Conservation (phyloP, 1,140 invertebrate genomes). For the Globodera rostochiensis region DNA sequence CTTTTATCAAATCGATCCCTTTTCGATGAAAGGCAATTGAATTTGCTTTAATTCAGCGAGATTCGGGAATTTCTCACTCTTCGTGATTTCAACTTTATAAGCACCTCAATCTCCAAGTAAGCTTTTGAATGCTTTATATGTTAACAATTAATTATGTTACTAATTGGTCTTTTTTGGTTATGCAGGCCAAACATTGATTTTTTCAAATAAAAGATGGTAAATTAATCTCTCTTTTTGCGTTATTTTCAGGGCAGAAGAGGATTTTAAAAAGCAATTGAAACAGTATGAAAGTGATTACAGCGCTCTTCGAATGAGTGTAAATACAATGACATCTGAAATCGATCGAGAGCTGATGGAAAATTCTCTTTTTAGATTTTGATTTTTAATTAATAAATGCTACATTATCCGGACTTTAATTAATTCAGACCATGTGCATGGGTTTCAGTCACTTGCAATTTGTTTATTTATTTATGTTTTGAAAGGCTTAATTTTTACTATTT, state of each 20-base stretch:
- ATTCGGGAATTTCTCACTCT: slow-evolving; percentile 53
- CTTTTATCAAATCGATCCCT: not conserved
- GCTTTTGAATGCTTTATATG: slow-evolving; percentile 9
- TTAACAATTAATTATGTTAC: too few relatives aligned
- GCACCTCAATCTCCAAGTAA: slow-evolving; percentile 43
- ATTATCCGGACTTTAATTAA: slow-evolving; percentile 23
- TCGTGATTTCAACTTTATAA: slow-evolving; percentile 53
- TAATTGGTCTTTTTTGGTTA: too few relatives aligned
- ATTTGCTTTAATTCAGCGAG: slow-evolving; percentile 38
- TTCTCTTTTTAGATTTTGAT: slow-evolving; percentile 42
- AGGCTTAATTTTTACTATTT: slow-evolving; percentile 15
- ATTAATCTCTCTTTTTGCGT: too few relatives aligned
- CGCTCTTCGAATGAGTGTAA: slow-evolving; percentile 30
- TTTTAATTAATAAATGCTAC: slow-evolving; percentile 7
- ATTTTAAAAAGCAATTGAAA: slow-evolving; percentile 37
- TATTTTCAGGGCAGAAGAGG: slow-evolving; percentile 45
- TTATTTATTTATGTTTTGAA: slow-evolving; percentile 2
- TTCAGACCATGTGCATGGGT: not conserved
- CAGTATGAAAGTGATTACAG: slow-evolving; percentile 30
- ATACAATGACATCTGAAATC: slow-evolving; percentile 32
- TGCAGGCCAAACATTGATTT: too few relatives aligned
- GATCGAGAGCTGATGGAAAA: slow-evolving; percentile 43
- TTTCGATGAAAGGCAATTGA: slow-evolving; percentile 22
- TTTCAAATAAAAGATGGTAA: too few relatives aligned
- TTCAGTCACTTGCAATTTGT: slow-evolving; percentile 7